phyloP scores from a whole-genome alignment of 2,113 vertebrate species.

The Opisthocomus hoazin region DNA sequence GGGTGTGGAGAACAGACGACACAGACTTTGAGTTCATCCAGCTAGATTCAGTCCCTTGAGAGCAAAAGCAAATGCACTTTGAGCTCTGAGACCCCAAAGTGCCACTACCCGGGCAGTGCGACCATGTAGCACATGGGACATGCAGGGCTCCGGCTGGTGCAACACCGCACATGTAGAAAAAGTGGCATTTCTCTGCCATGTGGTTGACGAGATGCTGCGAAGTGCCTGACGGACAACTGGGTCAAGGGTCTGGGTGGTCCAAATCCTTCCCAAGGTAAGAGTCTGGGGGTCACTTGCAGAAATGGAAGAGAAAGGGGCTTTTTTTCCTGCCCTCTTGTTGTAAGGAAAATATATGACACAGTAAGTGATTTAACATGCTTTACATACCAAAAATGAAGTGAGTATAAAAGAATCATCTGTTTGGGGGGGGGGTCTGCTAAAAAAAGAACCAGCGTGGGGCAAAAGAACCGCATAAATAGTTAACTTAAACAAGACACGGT shows the following conservation, averaged over 20 bases:
- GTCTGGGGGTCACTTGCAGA: background rate
- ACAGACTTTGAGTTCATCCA: background rate
- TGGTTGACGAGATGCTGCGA: background rate
- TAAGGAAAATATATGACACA: background rate
- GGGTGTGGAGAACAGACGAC: background rate
- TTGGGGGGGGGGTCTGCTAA: background rate
- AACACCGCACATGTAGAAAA: fast-evolving
- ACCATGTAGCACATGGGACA: background rate
- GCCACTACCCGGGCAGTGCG: background rate
- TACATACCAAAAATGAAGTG: background rate
- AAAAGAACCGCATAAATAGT: background rate
- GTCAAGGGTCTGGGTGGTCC: background rate
- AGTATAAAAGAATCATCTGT: background rate
- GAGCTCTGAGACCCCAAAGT: background rate
- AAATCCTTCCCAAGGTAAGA: background rate
- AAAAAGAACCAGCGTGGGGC: background rate
- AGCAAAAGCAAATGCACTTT: background rate
- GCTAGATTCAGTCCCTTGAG: background rate
- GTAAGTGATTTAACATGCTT: background rate
- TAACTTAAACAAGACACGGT: background rate
- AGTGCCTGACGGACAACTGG: background rate
- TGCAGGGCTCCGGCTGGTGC: background rate
- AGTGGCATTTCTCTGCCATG: background rate
- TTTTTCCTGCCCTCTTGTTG: background rate
- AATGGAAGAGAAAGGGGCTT: background rate